phyloP scores from a whole-genome alignment of 2,797 vertebrate genomes.

The Rhabdomys pumilio region DNA sequence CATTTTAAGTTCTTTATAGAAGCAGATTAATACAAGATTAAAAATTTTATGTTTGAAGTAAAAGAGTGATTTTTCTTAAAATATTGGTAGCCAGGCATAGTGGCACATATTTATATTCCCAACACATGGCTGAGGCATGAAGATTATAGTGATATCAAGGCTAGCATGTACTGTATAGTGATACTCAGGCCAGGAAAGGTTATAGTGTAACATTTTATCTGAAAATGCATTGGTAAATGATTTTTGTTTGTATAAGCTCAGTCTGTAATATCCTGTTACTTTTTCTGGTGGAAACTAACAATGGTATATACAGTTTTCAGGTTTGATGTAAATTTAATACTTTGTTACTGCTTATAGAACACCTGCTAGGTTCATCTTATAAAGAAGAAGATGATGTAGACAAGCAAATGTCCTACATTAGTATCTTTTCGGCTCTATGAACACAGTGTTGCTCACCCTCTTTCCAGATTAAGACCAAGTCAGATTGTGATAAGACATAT shows the following conservation, averaged over 20 bases:
- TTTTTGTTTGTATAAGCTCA: neutral
- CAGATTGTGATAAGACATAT: conserved; percentile 21
- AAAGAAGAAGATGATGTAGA: neutral
- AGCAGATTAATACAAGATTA: neutral
- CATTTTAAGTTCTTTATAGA: conserved; percentile 16
- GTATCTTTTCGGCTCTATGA: neutral
- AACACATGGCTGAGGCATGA: neutral
- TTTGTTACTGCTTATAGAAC: neutral
- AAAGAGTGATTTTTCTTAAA: neutral
- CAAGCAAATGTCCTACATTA: neutral
- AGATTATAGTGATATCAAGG: neutral
- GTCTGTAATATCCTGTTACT: neutral
- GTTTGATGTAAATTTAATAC: neutral
- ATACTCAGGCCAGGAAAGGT: neutral
- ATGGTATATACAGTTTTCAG: neutral
- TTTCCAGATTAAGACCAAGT: neutral
- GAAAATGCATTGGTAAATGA: neutral
- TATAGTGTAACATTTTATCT: neutral
- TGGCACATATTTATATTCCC: neutral
- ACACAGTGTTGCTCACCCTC: neutral
- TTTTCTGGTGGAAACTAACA: neutral
- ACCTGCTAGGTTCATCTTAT: neutral
- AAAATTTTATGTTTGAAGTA: conserved; percentile 34
- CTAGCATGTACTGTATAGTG: neutral
- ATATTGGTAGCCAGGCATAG: neutral